A percentile compares a stretch with the other conserved stretches of the same genome.
Conservation (phyloP, 2,113 vertebrate species). For the Neoarius graeffei region DNA sequence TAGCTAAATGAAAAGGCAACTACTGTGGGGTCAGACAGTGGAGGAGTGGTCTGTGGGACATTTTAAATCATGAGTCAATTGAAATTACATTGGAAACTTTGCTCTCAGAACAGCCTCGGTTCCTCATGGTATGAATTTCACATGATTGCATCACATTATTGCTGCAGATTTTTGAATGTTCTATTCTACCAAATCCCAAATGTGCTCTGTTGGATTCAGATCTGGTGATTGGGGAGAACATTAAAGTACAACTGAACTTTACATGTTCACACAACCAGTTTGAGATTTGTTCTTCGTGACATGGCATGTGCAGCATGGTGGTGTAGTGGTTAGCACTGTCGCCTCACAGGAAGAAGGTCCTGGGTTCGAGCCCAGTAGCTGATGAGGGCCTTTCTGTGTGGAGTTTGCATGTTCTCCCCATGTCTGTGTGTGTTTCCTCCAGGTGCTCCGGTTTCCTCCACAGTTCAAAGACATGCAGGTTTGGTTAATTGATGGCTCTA, state of each 20-base stretch:
- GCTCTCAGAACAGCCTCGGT: not conserved
- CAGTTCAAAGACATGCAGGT: no score
- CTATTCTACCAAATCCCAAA: not conserved
- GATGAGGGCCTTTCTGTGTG: no score
- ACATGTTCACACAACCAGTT: not conserved
- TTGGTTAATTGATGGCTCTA: no score
- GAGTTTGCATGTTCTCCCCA: no score
- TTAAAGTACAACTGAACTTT: not conserved
- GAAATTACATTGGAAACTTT: not conserved
- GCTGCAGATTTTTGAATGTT: not conserved
- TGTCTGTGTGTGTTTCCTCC: no score
- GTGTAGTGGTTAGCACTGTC: no score
- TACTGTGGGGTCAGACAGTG: not conserved
- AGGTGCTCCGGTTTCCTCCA: no score
- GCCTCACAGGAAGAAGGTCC: no score
- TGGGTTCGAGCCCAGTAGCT: no score
- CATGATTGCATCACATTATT: not conserved
- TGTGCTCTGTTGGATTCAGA: not conserved
- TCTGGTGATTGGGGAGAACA: not conserved
- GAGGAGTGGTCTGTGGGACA: not conserved
- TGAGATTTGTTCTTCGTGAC: not conserved
- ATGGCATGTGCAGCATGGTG: no score
- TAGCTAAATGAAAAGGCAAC: slow-evolving; percentile 14
- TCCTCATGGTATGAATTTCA: not conserved
- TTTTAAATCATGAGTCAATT: not conserved